Conservation (phyloP, 2,113 vertebrate genomes). For the Siniperca chuatsi region DNA sequence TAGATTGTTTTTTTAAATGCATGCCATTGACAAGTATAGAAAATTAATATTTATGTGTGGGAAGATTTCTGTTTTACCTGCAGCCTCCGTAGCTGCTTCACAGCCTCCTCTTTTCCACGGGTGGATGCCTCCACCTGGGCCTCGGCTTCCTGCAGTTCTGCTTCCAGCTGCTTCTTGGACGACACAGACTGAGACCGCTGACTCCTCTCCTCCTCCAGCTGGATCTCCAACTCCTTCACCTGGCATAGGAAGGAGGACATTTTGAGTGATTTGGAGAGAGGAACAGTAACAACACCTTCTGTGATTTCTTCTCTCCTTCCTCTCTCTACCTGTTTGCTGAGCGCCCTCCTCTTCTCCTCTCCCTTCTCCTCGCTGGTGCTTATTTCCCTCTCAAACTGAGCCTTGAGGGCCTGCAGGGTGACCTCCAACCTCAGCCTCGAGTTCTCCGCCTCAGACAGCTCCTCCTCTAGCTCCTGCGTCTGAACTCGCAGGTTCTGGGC, state of each 20-base stretch:
- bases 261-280: not conserved
- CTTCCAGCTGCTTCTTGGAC: slow-evolving; percentile 89
- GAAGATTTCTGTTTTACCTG: slow-evolving; percentile 82
- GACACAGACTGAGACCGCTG: slow-evolving; percentile 87
- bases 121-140: slow-evolving; percentile 82
- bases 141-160: slow-evolving; percentile 89
- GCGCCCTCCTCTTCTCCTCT: slow-evolving; percentile 86
- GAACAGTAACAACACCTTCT: not conserved
- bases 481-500: slow-evolving; percentile 87
- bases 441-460: slow-evolving; percentile 78
- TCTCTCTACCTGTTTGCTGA: slow-evolving; percentile 84
- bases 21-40: not conserved
- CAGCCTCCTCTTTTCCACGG: slow-evolving; percentile 88
- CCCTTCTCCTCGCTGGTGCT: slow-evolving; percentile 85
- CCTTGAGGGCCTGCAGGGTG: slow-evolving; percentile 86
- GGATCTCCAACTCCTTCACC: slow-evolving; percentile 89
- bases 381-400: slow-evolving; percentile 87
- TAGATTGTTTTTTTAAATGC: not conserved
- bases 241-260: slow-evolving; percentile 43
- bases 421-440: slow-evolving; percentile 84
- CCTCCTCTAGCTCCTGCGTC: slow-evolving; percentile 83
- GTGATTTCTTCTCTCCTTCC: not conserved
- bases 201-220: slow-evolving; percentile 90
- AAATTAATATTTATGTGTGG: fast-evolving
- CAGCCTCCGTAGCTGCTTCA: slow-evolving; percentile 88